Conservation (phyloP, 2,113 vertebrate genomes). For the Cnemophilus loriae region DNA sequence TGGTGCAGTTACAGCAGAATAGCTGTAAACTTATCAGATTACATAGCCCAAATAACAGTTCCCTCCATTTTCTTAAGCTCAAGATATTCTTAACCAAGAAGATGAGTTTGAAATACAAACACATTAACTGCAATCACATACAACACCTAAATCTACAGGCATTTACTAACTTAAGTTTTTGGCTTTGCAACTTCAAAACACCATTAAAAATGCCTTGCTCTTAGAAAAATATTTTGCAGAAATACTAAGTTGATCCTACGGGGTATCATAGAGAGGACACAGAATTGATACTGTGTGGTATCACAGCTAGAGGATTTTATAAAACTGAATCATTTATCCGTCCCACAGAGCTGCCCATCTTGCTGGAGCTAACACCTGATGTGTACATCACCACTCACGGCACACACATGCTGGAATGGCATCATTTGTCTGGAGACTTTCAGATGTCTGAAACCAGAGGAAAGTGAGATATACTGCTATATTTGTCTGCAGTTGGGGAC, state of each 20-base stretch:
- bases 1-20: not conserved
- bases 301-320: not conserved
- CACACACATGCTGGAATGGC: not conserved
- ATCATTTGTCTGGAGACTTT: not conserved
- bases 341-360: not conserved
- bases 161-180: not conserved
- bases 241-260: not conserved
- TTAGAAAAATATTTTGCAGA: not conserved
- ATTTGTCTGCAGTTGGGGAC: not conserved
- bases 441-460: slow-evolving; percentile 10
- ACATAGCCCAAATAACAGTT: not conserved
- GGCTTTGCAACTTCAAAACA: not conserved
- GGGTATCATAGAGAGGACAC: not conserved
- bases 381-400: not conserved
- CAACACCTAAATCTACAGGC: not conserved
- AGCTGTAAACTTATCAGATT: not conserved
- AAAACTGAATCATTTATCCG: not conserved
- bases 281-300: not conserved
- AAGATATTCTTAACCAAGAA: not conserved
- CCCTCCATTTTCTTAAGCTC: not conserved
- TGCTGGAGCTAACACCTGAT: not conserved
- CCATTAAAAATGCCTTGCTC: not conserved
- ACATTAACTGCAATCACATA: not conserved
- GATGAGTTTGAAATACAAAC: not conserved
- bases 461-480: not conserved